Evolutionary conservation across 2,888 invertebrate species (phyloP), one percentile per base, ranked within the genome.

Genomic region (Hemaris fuciformis): DNA sequence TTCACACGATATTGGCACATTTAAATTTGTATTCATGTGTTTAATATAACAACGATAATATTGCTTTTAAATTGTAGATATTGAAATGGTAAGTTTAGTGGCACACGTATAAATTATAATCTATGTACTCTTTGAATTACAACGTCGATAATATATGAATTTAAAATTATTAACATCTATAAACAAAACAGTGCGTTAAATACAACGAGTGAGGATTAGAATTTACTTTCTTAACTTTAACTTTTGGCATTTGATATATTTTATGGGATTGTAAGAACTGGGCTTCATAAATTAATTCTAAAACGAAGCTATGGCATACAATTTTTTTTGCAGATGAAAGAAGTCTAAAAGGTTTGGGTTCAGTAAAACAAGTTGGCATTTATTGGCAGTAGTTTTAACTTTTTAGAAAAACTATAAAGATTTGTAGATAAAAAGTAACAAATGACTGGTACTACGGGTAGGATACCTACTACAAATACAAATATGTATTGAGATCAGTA

Each of bases 401-500:
- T n/a, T 38, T 10, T 31, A 31, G 31, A n/a, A n/a, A n/a, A n/a
- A n/a, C n/a, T n/a, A 5, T 45, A 23, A 10, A 27, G 15, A 8
- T 48, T 15, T 15, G 27, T 25, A n/a, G 15, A n/a, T 13, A 18
- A 27, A 18, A 53, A 15, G 31, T 53, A 8, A 25, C 7, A 53
- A 15, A 27, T 18, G 27, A 53, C 18, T 31, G 53, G 22, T 22
- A 53, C 27, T 53, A 53, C 27, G 10, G 18, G 27, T 48, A 48
- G 48, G 48, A 53, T 53, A 53, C 31, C 27, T 53, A 53, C 27
- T 53, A 53, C 31, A 53, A 53, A 53, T 53, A 53, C 31, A 53
- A 27, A 53, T 27, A 27, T 53, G 53, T 53, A 20, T 53, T 53
- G 53, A 53, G 53, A 53, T 53, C 53, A 53, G 53, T 53, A 53